phyloP scores from a whole-genome alignment of 1,140 invertebrate genomes.

The Leptinotarsa defecta region DNA sequence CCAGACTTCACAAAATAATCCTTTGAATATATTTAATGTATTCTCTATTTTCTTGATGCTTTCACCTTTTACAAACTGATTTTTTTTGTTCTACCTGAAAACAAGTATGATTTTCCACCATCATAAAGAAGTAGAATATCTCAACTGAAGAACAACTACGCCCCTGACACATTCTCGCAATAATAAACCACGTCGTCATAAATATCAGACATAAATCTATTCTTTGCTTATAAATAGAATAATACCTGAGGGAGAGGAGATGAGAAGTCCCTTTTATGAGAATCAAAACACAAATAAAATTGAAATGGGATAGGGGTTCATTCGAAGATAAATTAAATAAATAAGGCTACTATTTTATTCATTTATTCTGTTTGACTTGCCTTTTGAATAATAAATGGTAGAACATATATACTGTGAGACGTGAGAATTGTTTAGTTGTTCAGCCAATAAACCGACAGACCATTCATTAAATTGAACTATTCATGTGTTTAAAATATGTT shows the following conservation, averaged over 20 bases:
- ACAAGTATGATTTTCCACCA: no score
- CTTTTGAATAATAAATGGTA: not conserved
- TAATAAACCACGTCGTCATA: not conserved
- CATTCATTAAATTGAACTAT: not conserved
- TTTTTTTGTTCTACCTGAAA: no score
- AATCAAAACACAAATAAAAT: not conserved
- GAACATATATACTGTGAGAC: not conserved
- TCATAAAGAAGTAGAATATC: no score
- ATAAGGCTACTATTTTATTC: slow-evolving; percentile 3
- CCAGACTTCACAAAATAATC: no score
- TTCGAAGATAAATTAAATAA: not conserved
- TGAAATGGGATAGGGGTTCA: slow-evolving; percentile 1
- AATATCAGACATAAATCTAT: slow-evolving; percentile 7
- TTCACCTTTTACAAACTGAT: no score
- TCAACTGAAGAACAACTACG: not conserved
- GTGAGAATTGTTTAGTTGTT: not conserved
- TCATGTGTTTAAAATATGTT: not conserved
- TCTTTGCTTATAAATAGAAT: not conserved
- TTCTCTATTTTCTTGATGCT: no score
- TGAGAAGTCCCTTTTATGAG: not conserved
- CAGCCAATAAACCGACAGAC: not conserved
- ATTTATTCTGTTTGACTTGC: not conserved
- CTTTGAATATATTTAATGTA: no score
- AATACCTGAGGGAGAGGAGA: not conserved
- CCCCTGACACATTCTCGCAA: not conserved